phyloP scores from a whole-genome alignment of 2,797 vertebrate species.

The Sus cebifrons region DNA sequence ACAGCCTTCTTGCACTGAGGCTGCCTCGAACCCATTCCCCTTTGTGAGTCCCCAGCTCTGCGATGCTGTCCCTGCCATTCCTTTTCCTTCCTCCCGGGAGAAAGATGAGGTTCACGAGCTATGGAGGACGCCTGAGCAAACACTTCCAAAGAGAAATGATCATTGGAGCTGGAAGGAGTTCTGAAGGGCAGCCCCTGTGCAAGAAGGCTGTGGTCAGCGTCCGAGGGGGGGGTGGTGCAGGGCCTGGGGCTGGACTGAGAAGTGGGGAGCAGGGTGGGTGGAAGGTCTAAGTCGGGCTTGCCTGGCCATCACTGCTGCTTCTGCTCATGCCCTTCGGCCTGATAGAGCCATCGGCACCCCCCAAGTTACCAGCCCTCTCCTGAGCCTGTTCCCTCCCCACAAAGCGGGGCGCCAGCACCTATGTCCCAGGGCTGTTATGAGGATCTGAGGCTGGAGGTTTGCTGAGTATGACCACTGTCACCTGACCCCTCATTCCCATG shows the following conservation, averaged over 20 bases:
- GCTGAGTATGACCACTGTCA: not conserved
- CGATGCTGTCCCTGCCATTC: not conserved
- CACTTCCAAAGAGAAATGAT: not conserved
- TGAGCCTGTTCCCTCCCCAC: not conserved
- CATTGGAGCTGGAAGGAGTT: not conserved
- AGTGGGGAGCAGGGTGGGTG: not conserved
- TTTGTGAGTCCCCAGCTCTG: not conserved
- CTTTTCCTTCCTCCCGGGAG: not conserved
- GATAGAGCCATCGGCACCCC: not conserved
- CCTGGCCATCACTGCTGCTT: not conserved
- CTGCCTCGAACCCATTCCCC: not conserved
- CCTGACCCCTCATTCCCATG: rapidly evolving
- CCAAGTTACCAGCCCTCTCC: not conserved
- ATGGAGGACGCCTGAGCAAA: rapidly evolving
- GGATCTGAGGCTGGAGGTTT: not conserved
- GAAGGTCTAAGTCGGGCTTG: not conserved
- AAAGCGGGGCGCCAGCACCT: not conserved
- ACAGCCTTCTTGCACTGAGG: not conserved
- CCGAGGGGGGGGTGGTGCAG: not conserved
- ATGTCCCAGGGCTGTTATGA: not conserved
- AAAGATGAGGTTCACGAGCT: not conserved
- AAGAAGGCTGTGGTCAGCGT: not conserved
- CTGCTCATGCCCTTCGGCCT: not conserved
- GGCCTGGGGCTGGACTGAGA: not conserved
- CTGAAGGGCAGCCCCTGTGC: not conserved